A percentile compares a stretch with the other conserved stretches of the same genome.
Conservation (phyloP, 2,797 vertebrate species). For the Chelmon rostratus region DNA sequence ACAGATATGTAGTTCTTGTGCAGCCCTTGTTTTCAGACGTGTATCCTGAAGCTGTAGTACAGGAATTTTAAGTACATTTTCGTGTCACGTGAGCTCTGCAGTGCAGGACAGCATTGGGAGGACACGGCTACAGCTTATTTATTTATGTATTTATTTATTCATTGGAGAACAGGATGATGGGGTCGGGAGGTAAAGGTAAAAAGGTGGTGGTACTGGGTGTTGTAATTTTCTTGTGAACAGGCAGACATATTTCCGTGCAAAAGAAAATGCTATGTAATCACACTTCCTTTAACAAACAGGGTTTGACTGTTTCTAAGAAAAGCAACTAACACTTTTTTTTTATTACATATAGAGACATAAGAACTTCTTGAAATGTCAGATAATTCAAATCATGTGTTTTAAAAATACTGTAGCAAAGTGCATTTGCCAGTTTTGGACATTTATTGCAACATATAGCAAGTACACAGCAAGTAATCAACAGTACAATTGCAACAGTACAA, state of each 20-base stretch:
- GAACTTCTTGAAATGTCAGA: conserved; percentile 13
- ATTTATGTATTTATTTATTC: conserved; percentile 25
- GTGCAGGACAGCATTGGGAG: background rate
- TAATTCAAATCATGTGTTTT: background rate
- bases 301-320: conserved; percentile 26
- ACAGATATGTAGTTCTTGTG: background rate
- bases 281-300: conserved; percentile 52
- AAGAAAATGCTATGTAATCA: conserved; percentile 23
- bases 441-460: too few species aligned
- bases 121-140: background rate
- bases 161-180: background rate
- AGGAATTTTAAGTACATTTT: background rate
- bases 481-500: background rate
- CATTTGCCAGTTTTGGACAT: background rate
- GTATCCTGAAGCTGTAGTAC: background rate
- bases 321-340: background rate
- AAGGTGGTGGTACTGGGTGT: background rate
- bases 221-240: background rate
- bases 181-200: background rate
- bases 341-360: background rate
- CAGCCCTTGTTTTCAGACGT: background rate
- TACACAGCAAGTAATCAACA: too few species aligned
- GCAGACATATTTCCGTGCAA: background rate
- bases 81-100: background rate
- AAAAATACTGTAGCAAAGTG: background rate